Evolutionary conservation across 2,113 vertebrate genomes (phyloP), one percentile per base, ranked within the genome.

Genomic region (Platycercus adscitus): DNA sequence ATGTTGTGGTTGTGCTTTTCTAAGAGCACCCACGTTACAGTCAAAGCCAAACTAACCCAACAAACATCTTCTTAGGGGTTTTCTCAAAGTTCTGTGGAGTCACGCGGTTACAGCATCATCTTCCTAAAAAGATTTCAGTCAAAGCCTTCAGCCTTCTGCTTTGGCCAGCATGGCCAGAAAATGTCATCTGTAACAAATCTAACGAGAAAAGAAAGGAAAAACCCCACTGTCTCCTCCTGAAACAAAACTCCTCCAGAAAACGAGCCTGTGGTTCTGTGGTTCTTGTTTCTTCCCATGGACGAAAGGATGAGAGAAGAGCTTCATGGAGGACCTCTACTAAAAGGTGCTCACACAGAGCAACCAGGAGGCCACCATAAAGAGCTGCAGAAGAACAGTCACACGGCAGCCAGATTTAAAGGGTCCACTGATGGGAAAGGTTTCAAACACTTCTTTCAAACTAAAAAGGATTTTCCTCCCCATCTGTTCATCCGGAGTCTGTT

Each of bases 21-120:
- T 86, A 72, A 65, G 70, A 83, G 31, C 9, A 35, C 33, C 10
- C n/a, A 26, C 15, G 44, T 13, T 65, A 69, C 37, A 56, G 50
- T 21, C 52, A 78, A 87, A 84, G 46, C 46, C 50, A 46, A 80
- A 86, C 14, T 24, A 72, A 92, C 49, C 33, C 44, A 81, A 55
- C 16, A 33, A 28, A 86, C 76, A 52, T 39, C 64, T n/a, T 19
- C 19, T 52, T 15, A 70, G 43, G 3, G 1, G 31, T 94, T 84
- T 89, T 60, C 55, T 84, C 55, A 0, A 3, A 11, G 17, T 31
- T 46, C 50, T 7, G 14, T 0, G 0, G 16, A 84, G 41, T 17
- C 60, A 52, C 5, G 16, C 0, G 0, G 53, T 19, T 73, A 33
- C 0, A 1, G 26, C 8, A n/a, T 8, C 63, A 77, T 15, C 65